Base-by-base conservation (phyloP, 2,888 invertebrate species). In the Sphecodes monilicornis region DNA sequence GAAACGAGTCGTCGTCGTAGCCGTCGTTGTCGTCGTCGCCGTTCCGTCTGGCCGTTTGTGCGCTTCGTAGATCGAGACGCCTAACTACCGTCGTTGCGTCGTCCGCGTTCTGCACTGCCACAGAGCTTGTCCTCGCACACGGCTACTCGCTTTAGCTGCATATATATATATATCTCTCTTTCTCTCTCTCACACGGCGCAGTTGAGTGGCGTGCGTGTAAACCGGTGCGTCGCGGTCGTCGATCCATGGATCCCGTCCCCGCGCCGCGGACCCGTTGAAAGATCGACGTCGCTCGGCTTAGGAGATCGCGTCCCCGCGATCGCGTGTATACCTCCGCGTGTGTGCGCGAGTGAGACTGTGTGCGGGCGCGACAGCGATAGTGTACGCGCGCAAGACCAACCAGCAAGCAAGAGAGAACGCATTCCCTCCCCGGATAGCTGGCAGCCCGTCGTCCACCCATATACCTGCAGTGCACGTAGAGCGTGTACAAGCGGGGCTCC, bases 401-500 rank as follows among this genome's bases (percentile, higher is more conserved):
- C 69, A 74, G 76, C 78, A 57, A 73, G 85, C 86, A 46, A 46
- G 76, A 57, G 68, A 60, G 16, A 60, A 29, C 60, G 29, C 64
- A 10, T 54, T 70, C 46, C 68, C 43, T 43, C 64, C 36, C 68
- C 1, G 69, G 74, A 70, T 64, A 22, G 64, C 32, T 57, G 57
- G 57, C 64, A 32, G 32, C 64, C 32, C 29, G 29, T 22, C 64
- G 72, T 32, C 66, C 29, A 57, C 71, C 22, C 46, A 36, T 81
- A 66, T 77, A 69, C 36, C 71, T 68, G 68, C 10, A 32, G 75
- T 26, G 39, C 29, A 26, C 54, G 69, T 72, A 71, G 57, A 60
- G 26, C 26, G 76, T 26, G 81, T 69, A 82, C 82, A 72, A 89
- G 84, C 84, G 88, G 86, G 79, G 81, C 71, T 70, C 32, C 10